phyloP scores from a whole-genome alignment of 2,797 vertebrate species.

The Tragopan temminckii region DNA sequence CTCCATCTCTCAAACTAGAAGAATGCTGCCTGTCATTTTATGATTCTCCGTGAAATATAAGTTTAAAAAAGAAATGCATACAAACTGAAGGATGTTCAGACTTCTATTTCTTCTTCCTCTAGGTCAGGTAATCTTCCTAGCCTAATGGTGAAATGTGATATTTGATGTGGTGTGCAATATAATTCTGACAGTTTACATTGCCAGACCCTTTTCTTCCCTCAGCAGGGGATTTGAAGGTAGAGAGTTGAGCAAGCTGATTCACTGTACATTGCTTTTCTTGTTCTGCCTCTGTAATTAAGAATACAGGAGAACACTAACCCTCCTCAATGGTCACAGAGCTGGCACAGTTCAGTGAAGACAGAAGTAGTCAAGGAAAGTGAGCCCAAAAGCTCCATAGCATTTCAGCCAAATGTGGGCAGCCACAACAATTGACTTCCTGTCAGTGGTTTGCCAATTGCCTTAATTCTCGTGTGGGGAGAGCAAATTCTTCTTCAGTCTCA shows the following conservation, averaged over 20 bases:
- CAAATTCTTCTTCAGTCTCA: neutral
- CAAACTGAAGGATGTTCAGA: neutral
- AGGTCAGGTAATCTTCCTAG: neutral
- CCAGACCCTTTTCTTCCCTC: neutral
- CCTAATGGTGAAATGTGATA: neutral
- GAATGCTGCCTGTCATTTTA: rapidly evolving
- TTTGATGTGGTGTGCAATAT: neutral
- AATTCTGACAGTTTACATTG: neutral
- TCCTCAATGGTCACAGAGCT: neutral
- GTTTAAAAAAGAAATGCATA: neutral
- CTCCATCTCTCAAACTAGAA: neutral
- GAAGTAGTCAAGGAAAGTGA: neutral
- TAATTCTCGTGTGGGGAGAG: neutral
- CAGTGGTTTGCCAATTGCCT: neutral
- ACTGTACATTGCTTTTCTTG: neutral
- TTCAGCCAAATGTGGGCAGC: constrained; percentile 12
- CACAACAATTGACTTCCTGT: neutral
- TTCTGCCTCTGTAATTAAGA: neutral
- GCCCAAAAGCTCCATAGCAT: neutral
- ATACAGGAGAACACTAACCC: neutral
- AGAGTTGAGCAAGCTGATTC: neutral
- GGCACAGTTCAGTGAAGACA: neutral
- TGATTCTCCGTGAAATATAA: neutral
- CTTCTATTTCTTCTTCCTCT: neutral
- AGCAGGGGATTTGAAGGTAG: neutral